Evolutionary conservation across 2,888 invertebrate species (phyloP).

Genomic region (Allygus modestus): DNA sequence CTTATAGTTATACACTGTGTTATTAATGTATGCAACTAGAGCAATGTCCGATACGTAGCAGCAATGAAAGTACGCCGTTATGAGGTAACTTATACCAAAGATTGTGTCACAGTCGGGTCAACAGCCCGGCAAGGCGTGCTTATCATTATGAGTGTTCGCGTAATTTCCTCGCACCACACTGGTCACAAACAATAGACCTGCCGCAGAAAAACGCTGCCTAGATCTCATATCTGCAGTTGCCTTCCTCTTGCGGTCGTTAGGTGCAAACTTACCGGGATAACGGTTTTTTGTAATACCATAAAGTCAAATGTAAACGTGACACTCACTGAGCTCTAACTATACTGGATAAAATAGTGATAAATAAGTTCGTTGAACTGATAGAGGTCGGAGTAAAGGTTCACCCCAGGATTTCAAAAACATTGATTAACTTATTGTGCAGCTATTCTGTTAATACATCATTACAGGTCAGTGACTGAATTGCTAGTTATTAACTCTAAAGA

Average conservation of each 20-base stretch:
- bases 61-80: not conserved
- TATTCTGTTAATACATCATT: too few relatives aligned
- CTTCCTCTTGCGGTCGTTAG: constrained; percentile 29
- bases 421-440: too few relatives aligned
- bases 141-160: constrained; percentile 25
- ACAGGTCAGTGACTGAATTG: too few relatives aligned
- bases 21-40: not conserved
- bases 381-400: too few relatives aligned
- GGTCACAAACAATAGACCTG: constrained; percentile 44
- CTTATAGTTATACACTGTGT: too few relatives aligned
- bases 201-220: constrained; percentile 32
- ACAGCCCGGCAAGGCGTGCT: constrained; percentile 24
- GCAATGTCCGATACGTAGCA: not conserved
- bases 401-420: too few relatives aligned
- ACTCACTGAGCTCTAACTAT: too few relatives aligned
- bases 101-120: constrained; percentile 40
- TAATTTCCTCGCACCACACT: constrained; percentile 36
- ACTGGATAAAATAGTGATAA: too few relatives aligned
- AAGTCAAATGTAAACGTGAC: too few relatives aligned
- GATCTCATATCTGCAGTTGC: constrained; percentile 38
- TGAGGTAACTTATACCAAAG: not conserved
- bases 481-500: too few relatives aligned
- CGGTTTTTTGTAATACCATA: not conserved
- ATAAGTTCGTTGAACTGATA: too few relatives aligned
- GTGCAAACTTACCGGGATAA: not conserved